Evolutionary conservation across 1,140 invertebrate species (phyloP).

Genomic region (Copidosoma floridanum): DNA sequence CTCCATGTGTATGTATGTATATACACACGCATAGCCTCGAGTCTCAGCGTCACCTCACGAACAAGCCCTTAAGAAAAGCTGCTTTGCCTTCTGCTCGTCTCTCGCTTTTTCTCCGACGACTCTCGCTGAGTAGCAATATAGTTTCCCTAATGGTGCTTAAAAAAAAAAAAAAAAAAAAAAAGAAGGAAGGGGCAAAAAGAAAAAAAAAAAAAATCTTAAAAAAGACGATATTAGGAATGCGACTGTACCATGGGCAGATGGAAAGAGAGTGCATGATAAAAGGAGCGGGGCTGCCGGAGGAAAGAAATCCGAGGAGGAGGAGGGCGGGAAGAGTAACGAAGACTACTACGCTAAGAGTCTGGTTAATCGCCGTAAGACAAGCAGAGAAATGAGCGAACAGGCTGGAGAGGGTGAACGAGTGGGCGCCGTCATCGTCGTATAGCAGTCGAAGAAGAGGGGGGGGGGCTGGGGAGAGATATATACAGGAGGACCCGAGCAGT

Average conservation of each 20-base stretch:
- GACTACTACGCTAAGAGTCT: constrained; percentile 46
- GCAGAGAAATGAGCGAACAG: constrained; percentile 56
- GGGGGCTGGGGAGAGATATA: constrained; percentile 11
- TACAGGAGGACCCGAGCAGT: constrained; percentile 29
- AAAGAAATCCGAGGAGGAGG: constrained; percentile 19
- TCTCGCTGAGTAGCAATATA: constrained; percentile 54
- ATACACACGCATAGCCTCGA: too few species aligned
- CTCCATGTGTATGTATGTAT: too few species aligned
- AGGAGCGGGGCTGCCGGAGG: constrained; percentile 14
- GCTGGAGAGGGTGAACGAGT: constrained; percentile 36
- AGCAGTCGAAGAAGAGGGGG: constrained; percentile 16
- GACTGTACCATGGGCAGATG: constrained; percentile 36
- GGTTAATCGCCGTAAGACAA: constrained; percentile 59
- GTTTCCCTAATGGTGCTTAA: constrained; percentile 58
- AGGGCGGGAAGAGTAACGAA: constrained; percentile 37
- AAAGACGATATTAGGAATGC: constrained; percentile 58
- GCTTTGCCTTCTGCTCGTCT: constrained; percentile 11
- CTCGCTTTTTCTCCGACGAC: neutral
- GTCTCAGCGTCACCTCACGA: constrained; percentile 8
- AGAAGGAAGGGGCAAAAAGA: too few species aligned
- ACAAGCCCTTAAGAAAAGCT: constrained; percentile 16
- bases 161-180: too few species aligned
- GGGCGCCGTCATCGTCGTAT: constrained; percentile 38
- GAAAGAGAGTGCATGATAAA: constrained; percentile 6
- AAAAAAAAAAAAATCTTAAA: too few species aligned